phyloP scores from a whole-genome alignment of 2,797 vertebrate species.

The Betta splendens region DNA sequence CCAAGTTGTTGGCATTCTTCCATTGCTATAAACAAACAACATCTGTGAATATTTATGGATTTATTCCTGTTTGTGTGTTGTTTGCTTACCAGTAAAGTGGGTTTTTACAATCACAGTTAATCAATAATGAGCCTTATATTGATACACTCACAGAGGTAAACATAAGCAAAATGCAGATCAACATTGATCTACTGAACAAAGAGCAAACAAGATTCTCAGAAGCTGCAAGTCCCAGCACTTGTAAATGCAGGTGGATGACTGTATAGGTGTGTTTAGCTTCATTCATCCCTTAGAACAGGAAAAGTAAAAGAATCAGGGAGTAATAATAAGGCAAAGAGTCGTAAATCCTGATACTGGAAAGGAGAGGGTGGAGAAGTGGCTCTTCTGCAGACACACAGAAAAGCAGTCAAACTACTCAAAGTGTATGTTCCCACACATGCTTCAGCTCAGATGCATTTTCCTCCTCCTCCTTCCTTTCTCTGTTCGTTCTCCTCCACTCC shows the following conservation, averaged over 20 bases:
- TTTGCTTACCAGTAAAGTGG: not conserved
- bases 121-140: too few relatives aligned
- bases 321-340: constrained; percentile 21
- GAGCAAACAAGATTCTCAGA: too few relatives aligned
- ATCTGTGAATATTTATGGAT: not conserved
- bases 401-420: not conserved
- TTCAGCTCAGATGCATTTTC: constrained; percentile 3
- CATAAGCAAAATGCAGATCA: too few relatives aligned
- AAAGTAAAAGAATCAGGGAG: constrained; percentile 2
- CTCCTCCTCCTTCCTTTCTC: constrained; percentile 1
- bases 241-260: too few relatives aligned
- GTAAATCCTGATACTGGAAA: constrained; percentile 11
- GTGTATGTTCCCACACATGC: constrained; percentile 2
- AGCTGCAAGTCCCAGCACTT: too few relatives aligned
- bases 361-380: not conserved
- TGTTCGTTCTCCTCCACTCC: not conserved
- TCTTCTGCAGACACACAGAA: constrained; percentile 3
- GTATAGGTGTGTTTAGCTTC: too few relatives aligned
- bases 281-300: too few relatives aligned
- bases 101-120: not conserved
- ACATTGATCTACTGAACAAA: not conserved
- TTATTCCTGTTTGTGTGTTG: not conserved
- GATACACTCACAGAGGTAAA: too few relatives aligned
- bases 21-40: not conserved
- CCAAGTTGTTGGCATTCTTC: not conserved